These are phyloP conservation scores for Sweltsa coloradensis DNA, from an alignment of 1,140 invertebrate genomes.

Conservation along the genomic window DNA sequence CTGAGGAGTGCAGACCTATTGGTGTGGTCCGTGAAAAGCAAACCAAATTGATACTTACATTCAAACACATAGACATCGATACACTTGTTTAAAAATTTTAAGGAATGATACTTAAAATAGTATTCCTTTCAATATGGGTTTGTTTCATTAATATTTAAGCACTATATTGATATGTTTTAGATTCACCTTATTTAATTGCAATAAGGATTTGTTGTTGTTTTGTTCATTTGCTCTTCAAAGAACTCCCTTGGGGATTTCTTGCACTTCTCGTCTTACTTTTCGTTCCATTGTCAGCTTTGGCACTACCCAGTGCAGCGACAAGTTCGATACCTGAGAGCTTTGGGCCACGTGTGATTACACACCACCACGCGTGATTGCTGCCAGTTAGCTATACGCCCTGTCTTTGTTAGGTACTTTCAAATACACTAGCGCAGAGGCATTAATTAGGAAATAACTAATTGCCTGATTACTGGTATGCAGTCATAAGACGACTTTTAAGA, in stretches of 20 bases:
- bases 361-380: background rate
- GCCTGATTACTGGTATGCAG: no score
- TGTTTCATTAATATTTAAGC: conserved; percentile 11
- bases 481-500: no score
- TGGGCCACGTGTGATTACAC: background rate
- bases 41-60: conserved; percentile 3
- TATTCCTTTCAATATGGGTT: conserved; percentile 7
- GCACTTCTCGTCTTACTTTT: conserved; percentile 8
- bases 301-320: background rate
- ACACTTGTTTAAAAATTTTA: conserved; percentile 9
- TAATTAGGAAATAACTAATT: no score
- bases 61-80: conserved; percentile 11
- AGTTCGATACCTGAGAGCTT: background rate
- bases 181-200: conserved; percentile 9
- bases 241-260: background rate
- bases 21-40: background rate
- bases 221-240: background rate
- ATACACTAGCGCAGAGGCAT: no score
- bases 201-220: background rate
- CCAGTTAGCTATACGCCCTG: no score
- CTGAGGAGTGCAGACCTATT: conserved; percentile 4
- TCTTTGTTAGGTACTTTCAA: no score
- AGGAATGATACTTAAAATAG: conserved; percentile 17
- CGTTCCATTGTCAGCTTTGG: no score
- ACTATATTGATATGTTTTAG: conserved; percentile 16